Percentiles rank a stretch among this genome's conserved stretches.
These are phyloP conservation scores for Emydoidea blandingii DNA, from an alignment of 2,797 vertebrate species.

Conservation along the genomic window DNA sequence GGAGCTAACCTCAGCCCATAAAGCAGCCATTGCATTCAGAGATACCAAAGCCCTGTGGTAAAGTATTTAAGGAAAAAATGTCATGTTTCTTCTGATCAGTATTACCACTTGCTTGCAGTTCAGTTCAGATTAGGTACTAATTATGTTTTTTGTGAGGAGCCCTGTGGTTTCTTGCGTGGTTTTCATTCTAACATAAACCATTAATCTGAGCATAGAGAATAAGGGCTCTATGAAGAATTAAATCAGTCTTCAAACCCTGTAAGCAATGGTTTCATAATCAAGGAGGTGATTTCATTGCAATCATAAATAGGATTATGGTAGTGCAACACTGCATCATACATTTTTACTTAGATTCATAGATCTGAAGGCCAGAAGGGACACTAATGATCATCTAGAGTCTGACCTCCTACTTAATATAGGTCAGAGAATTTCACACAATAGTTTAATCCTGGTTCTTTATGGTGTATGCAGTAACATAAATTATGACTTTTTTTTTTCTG, in stretches of 20 bases:
- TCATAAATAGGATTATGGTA: not conserved
- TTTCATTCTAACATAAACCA: not conserved
- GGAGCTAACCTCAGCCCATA: not conserved
- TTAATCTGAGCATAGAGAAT: not conserved
- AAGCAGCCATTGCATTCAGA: not conserved
- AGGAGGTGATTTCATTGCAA: not conserved
- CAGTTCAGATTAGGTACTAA: not conserved
- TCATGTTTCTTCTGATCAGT: not conserved
- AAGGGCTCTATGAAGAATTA: not conserved
- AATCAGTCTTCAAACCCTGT: constrained; percentile 6
- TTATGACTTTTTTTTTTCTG: too few relatives aligned
- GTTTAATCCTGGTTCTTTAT: not conserved
- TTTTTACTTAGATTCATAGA: not conserved
- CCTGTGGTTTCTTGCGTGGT: not conserved
- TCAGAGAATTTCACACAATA: not conserved
- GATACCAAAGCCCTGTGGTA: not conserved
- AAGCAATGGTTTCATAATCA: not conserved
- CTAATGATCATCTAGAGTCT: not conserved
- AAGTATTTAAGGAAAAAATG: constrained; percentile 28
- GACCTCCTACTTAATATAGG: not conserved
- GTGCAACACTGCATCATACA: not conserved
- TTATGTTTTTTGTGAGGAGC: not conserved
- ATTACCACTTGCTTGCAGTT: constrained; percentile 8
- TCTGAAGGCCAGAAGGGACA: not conserved
- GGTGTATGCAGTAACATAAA: not conserved